Percentiles rank a stretch among this genome's conserved stretches.
Evolutionary conservation across 2,113 vertebrate species (phyloP).

Genomic region (Muscicapa adusta): DNA sequence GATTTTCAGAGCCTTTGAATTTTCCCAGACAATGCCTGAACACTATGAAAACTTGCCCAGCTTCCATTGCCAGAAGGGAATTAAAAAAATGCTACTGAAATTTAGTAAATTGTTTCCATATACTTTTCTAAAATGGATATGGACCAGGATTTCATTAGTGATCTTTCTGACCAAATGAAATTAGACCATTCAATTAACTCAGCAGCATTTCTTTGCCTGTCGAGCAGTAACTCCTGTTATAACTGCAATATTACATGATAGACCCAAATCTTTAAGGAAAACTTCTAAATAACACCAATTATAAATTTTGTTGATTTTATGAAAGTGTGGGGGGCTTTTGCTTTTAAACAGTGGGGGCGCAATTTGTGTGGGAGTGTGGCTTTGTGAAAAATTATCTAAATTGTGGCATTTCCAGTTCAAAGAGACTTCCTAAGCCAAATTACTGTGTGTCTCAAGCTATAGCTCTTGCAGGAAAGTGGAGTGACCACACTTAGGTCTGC

Average conservation of each 20-base stretch:
- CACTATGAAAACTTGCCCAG: background rate
- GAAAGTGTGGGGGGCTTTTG: background rate
- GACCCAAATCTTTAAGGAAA: background rate
- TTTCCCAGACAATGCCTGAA: conserved; percentile 4
- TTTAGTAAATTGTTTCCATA: conserved; percentile 27
- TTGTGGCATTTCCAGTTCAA: background rate
- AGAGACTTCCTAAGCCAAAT: background rate
- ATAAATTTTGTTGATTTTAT: background rate
- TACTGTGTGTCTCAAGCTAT: background rate
- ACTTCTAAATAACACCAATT: background rate
- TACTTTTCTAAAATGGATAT: background rate
- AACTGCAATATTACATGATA: background rate
- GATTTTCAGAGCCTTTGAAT: background rate
- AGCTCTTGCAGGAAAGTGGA: background rate
- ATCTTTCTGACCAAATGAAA: conserved; percentile 1
- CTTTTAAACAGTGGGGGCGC: background rate
- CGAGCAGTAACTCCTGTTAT: background rate
- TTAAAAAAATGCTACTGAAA: background rate
- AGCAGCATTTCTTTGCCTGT: background rate
- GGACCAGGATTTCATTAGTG: background rate
- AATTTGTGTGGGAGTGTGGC: background rate
- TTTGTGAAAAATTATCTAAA: background rate
- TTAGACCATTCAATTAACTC: background rate
- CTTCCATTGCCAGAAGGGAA: background rate
- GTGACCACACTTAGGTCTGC: background rate